Conservation (phyloP, 2,113 vertebrate species). For the Nesoenas mayeri region DNA sequence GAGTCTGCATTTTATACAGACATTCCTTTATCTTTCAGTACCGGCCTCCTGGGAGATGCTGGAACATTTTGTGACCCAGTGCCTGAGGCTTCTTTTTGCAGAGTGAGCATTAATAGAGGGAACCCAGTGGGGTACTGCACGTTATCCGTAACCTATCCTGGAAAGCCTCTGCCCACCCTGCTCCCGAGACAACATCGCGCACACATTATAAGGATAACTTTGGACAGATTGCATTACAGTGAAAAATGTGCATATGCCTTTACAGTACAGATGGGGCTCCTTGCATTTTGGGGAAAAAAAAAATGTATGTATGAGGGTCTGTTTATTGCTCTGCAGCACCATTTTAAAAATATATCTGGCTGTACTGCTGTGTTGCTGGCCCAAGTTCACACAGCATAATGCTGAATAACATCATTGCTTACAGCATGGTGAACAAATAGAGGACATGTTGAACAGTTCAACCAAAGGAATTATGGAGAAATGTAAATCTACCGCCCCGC, state of each 20-base stretch:
- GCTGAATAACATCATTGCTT: neutral
- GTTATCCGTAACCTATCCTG: neutral
- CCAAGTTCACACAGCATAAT: neutral
- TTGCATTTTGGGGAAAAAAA: neutral
- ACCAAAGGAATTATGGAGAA: neutral
- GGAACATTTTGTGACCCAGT: conserved; percentile 21
- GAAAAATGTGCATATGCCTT: conserved; percentile 14
- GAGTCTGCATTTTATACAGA: neutral
- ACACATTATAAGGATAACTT: neutral
- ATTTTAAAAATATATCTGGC: neutral
- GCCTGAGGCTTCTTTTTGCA: conserved; percentile 33
- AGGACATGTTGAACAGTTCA: neutral
- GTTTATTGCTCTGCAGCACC: conserved; percentile 17
- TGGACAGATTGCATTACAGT: conserved; percentile 9
- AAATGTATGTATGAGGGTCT: neutral
- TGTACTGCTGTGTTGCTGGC: neutral
- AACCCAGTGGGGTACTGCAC: neutral
- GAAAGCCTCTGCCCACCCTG: neutral
- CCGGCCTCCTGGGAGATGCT: conserved; percentile 16
- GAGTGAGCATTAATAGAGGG: neutral
- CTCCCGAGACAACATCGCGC: neutral
- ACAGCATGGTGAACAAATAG: neutral
- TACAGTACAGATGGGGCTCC: conserved; percentile 23
- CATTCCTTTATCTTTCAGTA: conserved; percentile 6
- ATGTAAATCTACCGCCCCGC: conserved; percentile 2